Conservation (phyloP, 2,888 invertebrate genomes). For the Trichopria drosophilae region DNA sequence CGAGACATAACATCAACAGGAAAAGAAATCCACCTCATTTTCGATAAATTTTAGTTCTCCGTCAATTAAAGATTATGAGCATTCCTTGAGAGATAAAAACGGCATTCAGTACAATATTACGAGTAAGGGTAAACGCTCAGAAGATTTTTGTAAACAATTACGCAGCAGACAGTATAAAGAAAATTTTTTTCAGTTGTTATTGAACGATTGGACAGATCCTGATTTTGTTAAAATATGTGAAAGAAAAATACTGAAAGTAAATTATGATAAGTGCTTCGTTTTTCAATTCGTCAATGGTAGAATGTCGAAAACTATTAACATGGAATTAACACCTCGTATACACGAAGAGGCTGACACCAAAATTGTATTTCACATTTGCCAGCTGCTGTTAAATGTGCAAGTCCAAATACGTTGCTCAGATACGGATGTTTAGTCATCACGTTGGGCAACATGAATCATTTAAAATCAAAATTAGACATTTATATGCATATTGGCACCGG, state of each 20-base stretch:
- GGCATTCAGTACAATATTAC: not conserved
- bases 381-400: slow-evolving; percentile 9
- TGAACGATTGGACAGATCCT: slow-evolving; percentile 2
- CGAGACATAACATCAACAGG: slow-evolving; percentile 33
- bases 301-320: slow-evolving; percentile 2
- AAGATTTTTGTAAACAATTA: slow-evolving; percentile 10
- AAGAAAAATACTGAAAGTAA: slow-evolving; percentile 3
- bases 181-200: slow-evolving; percentile 10
- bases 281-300: slow-evolving; percentile 2
- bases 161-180: slow-evolving; percentile 6
- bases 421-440: slow-evolving; percentile 12
- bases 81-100: not conserved
- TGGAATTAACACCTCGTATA: not conserved
- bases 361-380: slow-evolving; percentile 28
- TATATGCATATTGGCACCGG: slow-evolving; percentile 27
- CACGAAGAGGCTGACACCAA: slow-evolving; percentile 18
- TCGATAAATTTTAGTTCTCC: slow-evolving; percentile 8
- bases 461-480: slow-evolving; percentile 12
- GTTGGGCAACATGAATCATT: slow-evolving; percentile 21
- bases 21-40: slow-evolving; percentile 36
- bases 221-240: not conserved
- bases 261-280: slow-evolving; percentile 5
- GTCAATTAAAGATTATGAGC: slow-evolving; percentile 22
- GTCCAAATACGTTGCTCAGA: slow-evolving; percentile 15
- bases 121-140: slow-evolving; percentile 16